Conservation (phyloP, 2,888 invertebrate genomes). For the Eupithecia abbreviata region DNA sequence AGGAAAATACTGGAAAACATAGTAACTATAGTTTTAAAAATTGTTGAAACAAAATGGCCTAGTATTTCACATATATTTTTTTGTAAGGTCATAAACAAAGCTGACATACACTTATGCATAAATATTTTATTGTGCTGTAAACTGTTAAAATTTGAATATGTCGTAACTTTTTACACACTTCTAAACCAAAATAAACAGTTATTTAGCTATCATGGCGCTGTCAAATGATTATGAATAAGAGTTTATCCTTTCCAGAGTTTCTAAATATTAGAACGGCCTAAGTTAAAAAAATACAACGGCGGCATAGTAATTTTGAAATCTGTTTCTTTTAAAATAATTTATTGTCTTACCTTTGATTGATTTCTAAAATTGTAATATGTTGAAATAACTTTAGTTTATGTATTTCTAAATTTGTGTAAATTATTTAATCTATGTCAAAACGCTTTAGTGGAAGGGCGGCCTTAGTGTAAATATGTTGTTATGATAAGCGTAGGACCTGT, state of each 20-base stretch:
- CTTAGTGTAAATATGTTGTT: conserved; percentile 79
- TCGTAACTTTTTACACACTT: neutral
- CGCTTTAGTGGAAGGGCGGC: conserved; percentile 23
- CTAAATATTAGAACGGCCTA: neutral
- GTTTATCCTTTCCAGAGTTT: neutral
- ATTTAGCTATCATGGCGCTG: neutral
- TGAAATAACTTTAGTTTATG: neutral
- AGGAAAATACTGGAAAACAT: neutral
- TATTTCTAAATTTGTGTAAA: neutral
- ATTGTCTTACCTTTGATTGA: neutral
- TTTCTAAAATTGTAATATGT: neutral
- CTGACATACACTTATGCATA: neutral
- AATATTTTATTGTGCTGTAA: neutral
- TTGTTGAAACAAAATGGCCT: neutral
- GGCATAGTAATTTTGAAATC: neutral
- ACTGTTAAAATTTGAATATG: neutral
- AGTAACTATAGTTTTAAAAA: neutral
- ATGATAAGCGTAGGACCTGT: conserved; percentile 76
- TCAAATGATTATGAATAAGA: neutral
- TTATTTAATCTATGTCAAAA: neutral
- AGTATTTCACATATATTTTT: neutral
- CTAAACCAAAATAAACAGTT: neutral
- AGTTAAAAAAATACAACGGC: neutral
- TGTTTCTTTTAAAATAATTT: neutral
- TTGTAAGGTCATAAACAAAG: neutral